phyloP scores from a whole-genome alignment of 2,888 invertebrate genomes.

The Disparrhopalites patrizii region DNA sequence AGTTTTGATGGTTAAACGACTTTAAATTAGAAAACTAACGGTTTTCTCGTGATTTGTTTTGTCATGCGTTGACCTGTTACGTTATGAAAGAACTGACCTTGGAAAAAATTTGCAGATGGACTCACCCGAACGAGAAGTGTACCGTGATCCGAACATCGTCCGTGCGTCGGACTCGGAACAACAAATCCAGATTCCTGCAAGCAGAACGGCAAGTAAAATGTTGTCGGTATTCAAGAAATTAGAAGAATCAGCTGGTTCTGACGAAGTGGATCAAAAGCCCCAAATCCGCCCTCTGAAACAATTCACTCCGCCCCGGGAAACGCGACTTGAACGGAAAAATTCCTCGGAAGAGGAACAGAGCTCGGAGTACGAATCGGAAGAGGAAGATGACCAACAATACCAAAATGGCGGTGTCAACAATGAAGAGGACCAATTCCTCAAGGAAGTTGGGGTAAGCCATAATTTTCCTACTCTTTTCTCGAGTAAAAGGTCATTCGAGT shows the following conservation, averaged over 20 bases:
- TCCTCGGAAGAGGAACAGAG: constrained; percentile 52
- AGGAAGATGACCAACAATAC: constrained; percentile 64
- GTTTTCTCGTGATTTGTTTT: too few relatives aligned
- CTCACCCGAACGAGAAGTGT: constrained; percentile 57
- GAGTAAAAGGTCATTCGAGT: too few relatives aligned
- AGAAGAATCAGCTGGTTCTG: constrained; percentile 61
- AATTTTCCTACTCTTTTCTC: too few relatives aligned
- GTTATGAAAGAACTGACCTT: neutral
- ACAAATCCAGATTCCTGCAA: constrained; percentile 54
- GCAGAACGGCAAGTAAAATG: constrained; percentile 80
- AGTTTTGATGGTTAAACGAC: too few relatives aligned
- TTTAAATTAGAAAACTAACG: too few relatives aligned
- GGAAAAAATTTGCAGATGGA: constrained; percentile 17
- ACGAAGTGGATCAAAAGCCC: constrained; percentile 21
- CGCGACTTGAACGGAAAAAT: constrained; percentile 48
- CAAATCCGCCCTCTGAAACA: constrained; percentile 65
- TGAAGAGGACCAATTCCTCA: constrained; percentile 65
- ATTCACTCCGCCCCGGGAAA: constrained; percentile 84
- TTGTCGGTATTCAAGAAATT: constrained; percentile 75
- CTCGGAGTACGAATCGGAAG: constrained; percentile 53
- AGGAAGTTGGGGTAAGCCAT: constrained; percentile 55
- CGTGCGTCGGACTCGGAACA: constrained; percentile 58
- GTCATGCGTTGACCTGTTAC: neutral
- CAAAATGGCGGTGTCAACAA: constrained; percentile 59
- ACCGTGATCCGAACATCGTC: constrained; percentile 68